Percentiles rank a stretch among this genome's conserved stretches.
Evolutionary conservation across 2,797 vertebrate species (phyloP).

Genomic region (Poecilia velifera): DNA sequence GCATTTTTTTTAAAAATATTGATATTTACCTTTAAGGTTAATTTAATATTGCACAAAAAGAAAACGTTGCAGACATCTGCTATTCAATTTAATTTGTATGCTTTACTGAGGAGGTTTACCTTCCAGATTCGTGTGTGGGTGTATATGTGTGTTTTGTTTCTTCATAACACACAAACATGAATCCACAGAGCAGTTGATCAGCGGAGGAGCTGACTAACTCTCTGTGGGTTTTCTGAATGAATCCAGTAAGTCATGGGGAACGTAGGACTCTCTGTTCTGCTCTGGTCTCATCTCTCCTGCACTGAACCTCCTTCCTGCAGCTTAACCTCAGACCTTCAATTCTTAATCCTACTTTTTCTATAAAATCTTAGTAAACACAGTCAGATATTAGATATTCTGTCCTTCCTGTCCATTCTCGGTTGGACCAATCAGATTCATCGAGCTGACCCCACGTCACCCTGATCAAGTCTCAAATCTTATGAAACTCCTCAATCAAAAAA

Average conservation of each 20-base stretch:
- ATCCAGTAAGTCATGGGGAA: constrained; percentile 47
- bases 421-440: neutral
- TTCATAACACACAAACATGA: constrained; percentile 8
- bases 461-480: neutral
- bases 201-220: constrained; percentile 26
- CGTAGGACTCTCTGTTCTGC: constrained; percentile 42
- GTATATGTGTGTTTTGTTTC: neutral
- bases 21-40: neutral
- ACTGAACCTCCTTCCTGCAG: neutral
- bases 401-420: neutral
- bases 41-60: neutral
- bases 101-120: neutral
- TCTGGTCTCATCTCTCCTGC: constrained; percentile 7
- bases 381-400: neutral
- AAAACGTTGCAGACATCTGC: neutral
- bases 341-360: neutral
- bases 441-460: neutral
- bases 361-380: neutral
- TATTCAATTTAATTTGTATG: neutral
- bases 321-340: constrained; percentile 9
- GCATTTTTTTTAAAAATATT: neutral
- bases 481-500: neutral
- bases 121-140: neutral
- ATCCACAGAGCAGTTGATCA: constrained; percentile 20
- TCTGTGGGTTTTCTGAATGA: constrained; percentile 40